Base-by-base conservation (phyloP, 1,140 invertebrate species). In the Probaryconus sp. region DNA sequence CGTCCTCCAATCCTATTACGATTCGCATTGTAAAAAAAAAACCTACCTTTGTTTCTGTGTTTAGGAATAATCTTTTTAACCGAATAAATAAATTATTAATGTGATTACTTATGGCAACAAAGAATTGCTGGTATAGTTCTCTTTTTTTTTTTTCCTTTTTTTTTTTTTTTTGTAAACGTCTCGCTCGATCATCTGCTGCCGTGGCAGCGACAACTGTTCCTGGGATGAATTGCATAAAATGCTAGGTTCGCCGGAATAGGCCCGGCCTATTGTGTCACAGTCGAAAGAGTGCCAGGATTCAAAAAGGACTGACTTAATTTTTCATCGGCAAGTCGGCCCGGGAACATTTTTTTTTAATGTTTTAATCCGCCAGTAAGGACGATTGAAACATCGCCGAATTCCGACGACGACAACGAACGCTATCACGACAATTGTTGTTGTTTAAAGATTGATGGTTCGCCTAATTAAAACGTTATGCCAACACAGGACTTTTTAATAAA, bases 321-420 rank as follows among this genome's bases (percentile, higher is more conserved):
- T 85, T 85, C 81, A 85, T 81, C 79, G 67, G 53, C 61, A 50
- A n/a, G n/a, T n/a, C n/a, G n/a, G n/a, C n/a, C 61, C 48, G 14
- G 20, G 17, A 40, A 33, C 51, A 67, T 64, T 37, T 38, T 33
- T 58, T 68, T 37, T 35, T 78, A 84, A 84, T 77, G 79, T 84
- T 82, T 83, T 79, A 84, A 84, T 83, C 77, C 79, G 11, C 11
- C 28, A 38, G 30, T 21, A 58, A 53, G 45, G 79, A 76, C 71
- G 65, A 83, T 83, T 79, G 70, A 80, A 79, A 78, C 69, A 72
- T 83, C 28, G 45, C 35, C 21, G 40, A 21, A 56, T 47, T 48
- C 26, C 24, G 33, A 67, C 48, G 55, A n/a, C n/a, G n/a, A n/a
- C n/a, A n/a, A n/a, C n/a, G n/a, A n/a, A n/a, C n/a, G n/a, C n/a